A percentile compares a stretch with the other conserved stretches of the same genome.
Conservation (phyloP, 1,140 invertebrate genomes). For the Chrysomallon squamiferum region DNA sequence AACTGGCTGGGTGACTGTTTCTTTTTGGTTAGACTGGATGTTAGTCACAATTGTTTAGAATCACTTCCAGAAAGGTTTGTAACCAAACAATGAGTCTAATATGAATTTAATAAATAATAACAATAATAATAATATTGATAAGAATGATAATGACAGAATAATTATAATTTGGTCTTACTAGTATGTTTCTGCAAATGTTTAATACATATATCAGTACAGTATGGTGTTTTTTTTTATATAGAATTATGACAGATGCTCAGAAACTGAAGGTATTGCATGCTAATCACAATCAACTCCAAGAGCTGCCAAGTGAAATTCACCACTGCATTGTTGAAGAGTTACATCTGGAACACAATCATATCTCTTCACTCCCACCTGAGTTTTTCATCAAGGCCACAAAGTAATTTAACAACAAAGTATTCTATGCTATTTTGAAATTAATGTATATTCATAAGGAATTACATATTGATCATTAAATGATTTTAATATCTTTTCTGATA, state of each 20-base stretch:
- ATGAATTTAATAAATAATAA: too few relatives aligned
- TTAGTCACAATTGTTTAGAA: slow-evolving; percentile 52
- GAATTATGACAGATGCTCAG: slow-evolving; percentile 49
- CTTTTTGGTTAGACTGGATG: slow-evolving; percentile 55
- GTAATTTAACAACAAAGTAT: too few relatives aligned
- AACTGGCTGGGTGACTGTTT: slow-evolving; percentile 59
- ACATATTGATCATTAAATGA: too few relatives aligned
- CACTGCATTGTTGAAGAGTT: slow-evolving; percentile 49
- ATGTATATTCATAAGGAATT: too few relatives aligned
- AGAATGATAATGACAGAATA: too few relatives aligned
- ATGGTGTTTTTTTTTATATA: slow-evolving; percentile 29
- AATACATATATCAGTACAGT: too few relatives aligned
- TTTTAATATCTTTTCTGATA: too few relatives aligned
- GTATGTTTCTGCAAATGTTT: too few relatives aligned
- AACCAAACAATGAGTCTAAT: too few relatives aligned
- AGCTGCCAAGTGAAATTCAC: slow-evolving; percentile 46
- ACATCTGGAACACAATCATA: slow-evolving; percentile 54
- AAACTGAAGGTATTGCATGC: slow-evolving; percentile 53
- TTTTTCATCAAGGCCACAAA: slow-evolving; percentile 52
- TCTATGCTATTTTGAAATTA: too few relatives aligned
- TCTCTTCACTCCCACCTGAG: slow-evolving; percentile 43
- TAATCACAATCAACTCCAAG: slow-evolving; percentile 52
- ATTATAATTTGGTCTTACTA: too few relatives aligned
- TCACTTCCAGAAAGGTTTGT: slow-evolving; percentile 56
- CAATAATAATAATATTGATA: too few relatives aligned